These are phyloP conservation scores for Eubasilissa splendida DNA, from an alignment of 2,888 invertebrate species.

Conservation along the genomic window DNA sequence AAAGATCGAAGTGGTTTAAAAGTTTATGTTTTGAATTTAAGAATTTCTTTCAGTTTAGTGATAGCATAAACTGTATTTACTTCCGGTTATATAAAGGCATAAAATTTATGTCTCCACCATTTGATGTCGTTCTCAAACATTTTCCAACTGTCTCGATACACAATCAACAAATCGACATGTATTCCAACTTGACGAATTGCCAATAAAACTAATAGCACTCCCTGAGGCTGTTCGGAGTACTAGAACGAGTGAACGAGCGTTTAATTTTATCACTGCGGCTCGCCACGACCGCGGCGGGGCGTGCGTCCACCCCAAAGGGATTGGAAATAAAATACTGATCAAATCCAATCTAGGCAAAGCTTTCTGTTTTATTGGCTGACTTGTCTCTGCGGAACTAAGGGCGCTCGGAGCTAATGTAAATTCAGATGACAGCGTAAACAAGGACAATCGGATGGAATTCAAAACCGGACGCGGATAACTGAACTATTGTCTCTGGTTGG, in stretches of 20 bases:
- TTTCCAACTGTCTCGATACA: not conserved
- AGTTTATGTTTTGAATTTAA: too few relatives aligned
- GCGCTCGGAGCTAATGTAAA: slow-evolving; percentile 12
- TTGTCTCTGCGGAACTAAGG: slow-evolving; percentile 16
- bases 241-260: not conserved
- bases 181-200: slow-evolving; percentile 15
- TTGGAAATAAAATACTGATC: slow-evolving; percentile 48
- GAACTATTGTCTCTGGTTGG: not conserved
- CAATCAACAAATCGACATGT: not conserved
- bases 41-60: too few relatives aligned
- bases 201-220: slow-evolving; percentile 25
- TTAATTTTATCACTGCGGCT: slow-evolving; percentile 28
- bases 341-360: slow-evolving; percentile 45
- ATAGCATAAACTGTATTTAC: too few relatives aligned
- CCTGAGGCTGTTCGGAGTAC: not conserved
- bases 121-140: not conserved
- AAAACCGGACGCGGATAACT: not conserved
- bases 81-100: too few relatives aligned
- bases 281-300: not conserved
- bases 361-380: slow-evolving; percentile 25
- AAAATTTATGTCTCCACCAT: not conserved
- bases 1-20: too few relatives aligned
- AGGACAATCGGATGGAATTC: slow-evolving; percentile 10
- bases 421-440: slow-evolving; percentile 28
- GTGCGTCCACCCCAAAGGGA: not conserved